Percentiles rank a stretch among this genome's conserved stretches.
phyloP scores from a whole-genome alignment of 2,888 invertebrate genomes.

The Pheosia gnoma region DNA sequence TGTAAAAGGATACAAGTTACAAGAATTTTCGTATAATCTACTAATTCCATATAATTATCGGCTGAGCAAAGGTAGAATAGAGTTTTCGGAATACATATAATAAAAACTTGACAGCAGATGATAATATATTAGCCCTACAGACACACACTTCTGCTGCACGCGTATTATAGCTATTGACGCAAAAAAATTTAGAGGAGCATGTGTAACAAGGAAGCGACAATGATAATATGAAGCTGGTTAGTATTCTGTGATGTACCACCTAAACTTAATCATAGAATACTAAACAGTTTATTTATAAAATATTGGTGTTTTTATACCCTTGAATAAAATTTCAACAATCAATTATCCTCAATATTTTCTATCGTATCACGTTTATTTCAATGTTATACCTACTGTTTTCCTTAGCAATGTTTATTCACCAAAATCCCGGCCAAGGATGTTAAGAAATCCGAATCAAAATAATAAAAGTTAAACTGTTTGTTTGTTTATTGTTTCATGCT shows the following conservation, averaged over 20 bases:
- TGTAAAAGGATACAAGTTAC: no score
- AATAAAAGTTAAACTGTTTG: not conserved
- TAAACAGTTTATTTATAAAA: not conserved
- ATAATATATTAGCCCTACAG: no score
- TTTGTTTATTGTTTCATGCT: not conserved
- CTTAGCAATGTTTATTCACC: slow-evolving; percentile 20
- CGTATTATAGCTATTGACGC: no score
- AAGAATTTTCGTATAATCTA: no score
- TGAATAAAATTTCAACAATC: slow-evolving; percentile 13
- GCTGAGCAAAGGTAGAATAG: no score
- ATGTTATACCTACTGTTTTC: slow-evolving; percentile 30
- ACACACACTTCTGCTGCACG: not conserved
- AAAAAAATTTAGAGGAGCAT: not conserved
- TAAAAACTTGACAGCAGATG: no score
- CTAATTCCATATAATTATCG: no score
- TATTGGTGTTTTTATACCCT: slow-evolving; percentile 11
- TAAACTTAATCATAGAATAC: not conserved
- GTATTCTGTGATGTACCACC: not conserved
- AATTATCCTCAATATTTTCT: slow-evolving; percentile 28
- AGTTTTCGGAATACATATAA: no score
- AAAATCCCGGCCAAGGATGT: slow-evolving; percentile 19
- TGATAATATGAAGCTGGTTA: not conserved
- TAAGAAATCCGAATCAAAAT: slow-evolving; percentile 3
- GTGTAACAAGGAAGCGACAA: not conserved
- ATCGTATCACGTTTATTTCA: slow-evolving; percentile 36